A percentile compares a stretch with the other conserved stretches of the same genome.
phyloP scores from a whole-genome alignment of 2,797 vertebrate genomes.

The Argya squamiceps region DNA sequence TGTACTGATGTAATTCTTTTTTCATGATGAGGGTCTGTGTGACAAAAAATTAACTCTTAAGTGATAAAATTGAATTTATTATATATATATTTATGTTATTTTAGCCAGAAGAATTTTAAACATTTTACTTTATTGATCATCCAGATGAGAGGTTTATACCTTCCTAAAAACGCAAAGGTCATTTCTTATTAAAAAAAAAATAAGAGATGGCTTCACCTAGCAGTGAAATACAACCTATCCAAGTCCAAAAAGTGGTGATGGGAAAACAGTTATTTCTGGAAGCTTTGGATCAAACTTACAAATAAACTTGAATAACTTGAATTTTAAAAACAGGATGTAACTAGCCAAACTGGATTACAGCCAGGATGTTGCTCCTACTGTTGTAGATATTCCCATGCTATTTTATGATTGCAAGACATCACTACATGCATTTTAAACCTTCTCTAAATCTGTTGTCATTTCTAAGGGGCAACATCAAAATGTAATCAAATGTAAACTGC shows the following conservation, averaged over 20 bases:
- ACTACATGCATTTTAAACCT: background rate
- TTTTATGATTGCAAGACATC: background rate
- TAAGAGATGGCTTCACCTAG: background rate
- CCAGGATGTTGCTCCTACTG: background rate
- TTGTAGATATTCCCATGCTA: background rate
- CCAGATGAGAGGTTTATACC: background rate
- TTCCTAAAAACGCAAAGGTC: background rate
- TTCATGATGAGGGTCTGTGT: rapidly evolving
- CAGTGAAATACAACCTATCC: background rate
- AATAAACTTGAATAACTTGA: background rate
- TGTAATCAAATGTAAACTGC: background rate
- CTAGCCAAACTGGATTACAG: background rate
- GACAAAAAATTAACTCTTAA: background rate
- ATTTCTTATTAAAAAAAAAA: background rate
- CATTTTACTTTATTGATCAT: background rate
- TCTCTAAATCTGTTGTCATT: background rate
- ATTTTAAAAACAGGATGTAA: background rate
- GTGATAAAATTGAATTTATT: background rate
- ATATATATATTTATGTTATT: background rate
- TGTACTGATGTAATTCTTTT: background rate
- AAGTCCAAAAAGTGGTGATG: background rate
- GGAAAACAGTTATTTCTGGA: background rate
- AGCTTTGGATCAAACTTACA: background rate
- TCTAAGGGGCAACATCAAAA: background rate
- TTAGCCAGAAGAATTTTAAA: background rate